A percentile compares a stretch with the other conserved stretches of the same genome.
Evolutionary conservation across 2,888 invertebrate species (phyloP).

Genomic region (Siphlonurus alternatus): DNA sequence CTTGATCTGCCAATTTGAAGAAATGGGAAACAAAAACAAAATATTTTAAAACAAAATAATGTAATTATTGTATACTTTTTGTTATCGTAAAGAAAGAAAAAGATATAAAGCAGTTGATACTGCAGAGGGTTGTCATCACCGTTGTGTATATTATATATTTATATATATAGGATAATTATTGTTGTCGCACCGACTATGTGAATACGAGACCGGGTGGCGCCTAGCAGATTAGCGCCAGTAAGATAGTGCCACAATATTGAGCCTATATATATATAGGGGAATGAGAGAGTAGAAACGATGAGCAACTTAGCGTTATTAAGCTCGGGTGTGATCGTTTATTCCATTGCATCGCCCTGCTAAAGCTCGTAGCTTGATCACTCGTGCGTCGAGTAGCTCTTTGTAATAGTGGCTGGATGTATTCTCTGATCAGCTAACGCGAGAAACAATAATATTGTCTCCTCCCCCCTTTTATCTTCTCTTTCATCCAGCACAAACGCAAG

Average conservation of each 20-base stretch:
- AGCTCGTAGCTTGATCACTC: not conserved
- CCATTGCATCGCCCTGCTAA: not conserved
- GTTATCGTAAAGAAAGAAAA: too few species aligned
- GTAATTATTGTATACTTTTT: too few species aligned
- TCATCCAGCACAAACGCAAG: not conserved
- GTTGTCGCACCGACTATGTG: too few species aligned
- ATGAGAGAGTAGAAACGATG: not conserved
- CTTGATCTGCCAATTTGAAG: too few species aligned
- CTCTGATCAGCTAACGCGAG: not conserved
- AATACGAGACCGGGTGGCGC: not conserved
- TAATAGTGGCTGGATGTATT: not conserved
- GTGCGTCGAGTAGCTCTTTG: not conserved
- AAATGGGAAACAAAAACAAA: too few species aligned
- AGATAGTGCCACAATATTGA: not conserved
- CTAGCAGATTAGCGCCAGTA: not conserved
- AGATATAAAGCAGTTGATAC: too few species aligned
- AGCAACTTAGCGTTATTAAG: not conserved
- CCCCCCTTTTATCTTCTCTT: not conserved
- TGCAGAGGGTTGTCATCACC: too few species aligned
- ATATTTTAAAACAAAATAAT: too few species aligned
- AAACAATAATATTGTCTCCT: not conserved
- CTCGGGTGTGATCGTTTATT: not conserved
- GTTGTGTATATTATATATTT: too few species aligned
- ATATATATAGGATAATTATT: too few species aligned
- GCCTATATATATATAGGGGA: not conserved